Percentiles rank a stretch among this genome's conserved stretches.
phyloP scores from a whole-genome alignment of 2,113 vertebrate genomes.

The Trogon melanurus region DNA sequence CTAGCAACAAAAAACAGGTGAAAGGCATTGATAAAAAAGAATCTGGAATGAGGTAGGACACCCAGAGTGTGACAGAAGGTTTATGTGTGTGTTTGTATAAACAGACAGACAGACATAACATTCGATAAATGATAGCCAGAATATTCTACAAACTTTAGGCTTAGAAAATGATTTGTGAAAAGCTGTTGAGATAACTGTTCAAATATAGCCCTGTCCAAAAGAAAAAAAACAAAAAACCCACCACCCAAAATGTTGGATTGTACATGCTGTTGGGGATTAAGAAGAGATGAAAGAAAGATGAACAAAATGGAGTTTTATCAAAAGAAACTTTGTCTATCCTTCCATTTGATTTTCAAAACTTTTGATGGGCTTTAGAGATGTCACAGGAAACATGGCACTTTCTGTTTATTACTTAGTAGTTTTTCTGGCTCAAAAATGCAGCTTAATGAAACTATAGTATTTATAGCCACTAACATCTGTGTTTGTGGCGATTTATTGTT shows the following conservation, averaged over 20 bases:
- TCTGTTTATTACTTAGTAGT: neutral
- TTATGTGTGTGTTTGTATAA: neutral
- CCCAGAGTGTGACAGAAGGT: neutral
- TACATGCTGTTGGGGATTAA: neutral
- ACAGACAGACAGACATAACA: neutral
- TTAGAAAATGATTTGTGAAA: neutral
- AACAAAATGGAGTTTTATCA: neutral
- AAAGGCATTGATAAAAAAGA: neutral
- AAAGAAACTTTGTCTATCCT: neutral
- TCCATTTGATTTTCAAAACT: neutral
- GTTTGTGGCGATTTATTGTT: neutral
- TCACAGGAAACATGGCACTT: neutral
- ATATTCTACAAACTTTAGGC: neutral
- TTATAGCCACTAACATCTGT: neutral
- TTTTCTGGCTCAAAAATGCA: neutral
- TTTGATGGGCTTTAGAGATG: neutral
- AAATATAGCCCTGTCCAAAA: neutral
- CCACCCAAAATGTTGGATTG: neutral
- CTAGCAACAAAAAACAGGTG: neutral
- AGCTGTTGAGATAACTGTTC: neutral
- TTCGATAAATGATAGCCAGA: neutral
- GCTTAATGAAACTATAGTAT: conserved; percentile 3
- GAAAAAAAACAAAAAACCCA: neutral
- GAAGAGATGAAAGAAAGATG: neutral
- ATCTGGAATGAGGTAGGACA: neutral